Base-by-base conservation (phyloP, 2,797 vertebrate species). In the Xenentodon cancila region DNA sequence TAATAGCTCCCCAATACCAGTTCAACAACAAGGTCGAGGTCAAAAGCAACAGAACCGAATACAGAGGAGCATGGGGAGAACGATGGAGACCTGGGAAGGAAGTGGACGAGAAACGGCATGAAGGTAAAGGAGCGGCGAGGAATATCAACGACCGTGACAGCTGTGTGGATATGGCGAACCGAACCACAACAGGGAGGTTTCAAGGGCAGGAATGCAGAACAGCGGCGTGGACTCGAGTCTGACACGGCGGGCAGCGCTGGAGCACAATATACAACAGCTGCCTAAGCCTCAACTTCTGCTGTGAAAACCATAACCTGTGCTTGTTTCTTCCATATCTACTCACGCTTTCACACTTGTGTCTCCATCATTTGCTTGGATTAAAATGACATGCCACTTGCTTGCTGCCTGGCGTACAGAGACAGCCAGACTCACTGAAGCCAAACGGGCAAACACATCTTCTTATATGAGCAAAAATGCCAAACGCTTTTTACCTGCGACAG, bases 401-500 rank as follows among this genome's bases (percentile, higher is more conserved):
- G 73, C 60, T 15, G 13, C 13, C 12, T 40, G 13, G 9, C 1
- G 16, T 16, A 37, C 9, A 13, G 12, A 37, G 30, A 32, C 30
- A 40, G 12, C 5, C 13, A 15, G 13, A 15, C 3, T 40, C 37
- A 40, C 37, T 15, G 9, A 37, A 9, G 11, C 34, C 32, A 11
- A 9, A 11, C 9, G 2, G 34, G 9, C 4, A 5, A 4, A 5
- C 17, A 46, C 18, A 19, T 20, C 45, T 18, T 5, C 5, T 8
- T 21, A 13, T 13, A 22, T 21, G 13, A 15, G 22, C 21, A 15
- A 15, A 48, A 22, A 12, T 21, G 19, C 18, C 3, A 9, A 53
- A 2, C 20, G 6, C 19, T 50, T 90, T n/a, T 92, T 94, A 99
- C 98, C 98, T 94, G 98, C 98, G 34, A 99, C 98, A 0, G 98